phyloP scores from a whole-genome alignment of 2,113 vertebrate genomes.

The Gallinago undulata region DNA sequence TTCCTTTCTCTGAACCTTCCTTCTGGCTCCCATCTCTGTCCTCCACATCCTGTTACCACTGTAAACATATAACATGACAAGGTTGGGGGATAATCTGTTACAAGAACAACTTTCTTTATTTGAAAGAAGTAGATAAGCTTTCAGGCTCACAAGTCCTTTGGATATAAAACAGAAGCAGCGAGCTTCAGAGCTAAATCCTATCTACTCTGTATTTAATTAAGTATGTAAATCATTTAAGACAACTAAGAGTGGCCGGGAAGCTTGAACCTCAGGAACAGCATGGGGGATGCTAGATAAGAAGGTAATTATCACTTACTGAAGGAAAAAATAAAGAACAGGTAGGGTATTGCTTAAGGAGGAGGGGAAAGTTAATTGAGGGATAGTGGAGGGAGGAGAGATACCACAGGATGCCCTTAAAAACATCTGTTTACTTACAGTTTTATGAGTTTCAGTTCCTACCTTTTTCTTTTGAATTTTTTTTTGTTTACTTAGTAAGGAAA shows the following conservation, averaged over 20 bases:
- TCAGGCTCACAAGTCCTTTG: background rate
- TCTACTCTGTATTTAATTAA: constrained; percentile 34
- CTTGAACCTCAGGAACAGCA: background rate
- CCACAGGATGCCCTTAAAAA: background rate
- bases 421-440: background rate
- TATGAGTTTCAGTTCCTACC: background rate
- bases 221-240: constrained; percentile 39
- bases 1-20: background rate
- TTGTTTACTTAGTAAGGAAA: background rate
- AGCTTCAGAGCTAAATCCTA: background rate
- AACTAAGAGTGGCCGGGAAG: background rate
- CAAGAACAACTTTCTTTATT: constrained; percentile 5
- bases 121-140: constrained; percentile 25
- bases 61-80: background rate
- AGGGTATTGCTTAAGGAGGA: background rate
- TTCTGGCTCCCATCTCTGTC: constrained; percentile 16
- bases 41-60: background rate
- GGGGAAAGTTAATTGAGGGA: background rate
- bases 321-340: background rate
- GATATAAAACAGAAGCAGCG: constrained; percentile 1
- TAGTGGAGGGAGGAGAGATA: background rate
- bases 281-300: constrained; percentile 20
- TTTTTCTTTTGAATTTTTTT: background rate
- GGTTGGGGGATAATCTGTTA: background rate
- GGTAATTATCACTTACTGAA: background rate